phyloP scores from a whole-genome alignment of 2,888 invertebrate species.

The Amblyteles armatorius region DNA sequence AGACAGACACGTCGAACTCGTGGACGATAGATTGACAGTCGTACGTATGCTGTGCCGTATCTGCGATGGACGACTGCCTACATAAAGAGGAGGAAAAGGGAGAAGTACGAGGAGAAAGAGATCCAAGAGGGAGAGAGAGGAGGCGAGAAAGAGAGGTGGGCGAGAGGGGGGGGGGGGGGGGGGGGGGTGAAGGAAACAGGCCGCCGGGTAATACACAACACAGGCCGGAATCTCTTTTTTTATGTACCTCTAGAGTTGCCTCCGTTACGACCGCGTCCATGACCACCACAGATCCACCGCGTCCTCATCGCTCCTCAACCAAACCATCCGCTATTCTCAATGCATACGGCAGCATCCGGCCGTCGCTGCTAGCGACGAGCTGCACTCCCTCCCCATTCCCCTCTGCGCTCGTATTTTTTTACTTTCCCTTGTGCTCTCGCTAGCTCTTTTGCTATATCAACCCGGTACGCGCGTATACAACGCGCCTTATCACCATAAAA shows the following conservation, averaged over 20 bases:
- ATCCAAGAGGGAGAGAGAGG: neutral
- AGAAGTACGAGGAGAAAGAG: constrained; percentile 15
- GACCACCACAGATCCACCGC: constrained; percentile 65
- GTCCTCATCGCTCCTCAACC: constrained; percentile 58
- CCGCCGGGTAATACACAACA: constrained; percentile 55
- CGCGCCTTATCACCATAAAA: constrained; percentile 84
- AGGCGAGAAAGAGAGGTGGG: neutral
- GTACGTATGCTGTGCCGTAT: constrained; percentile 44
- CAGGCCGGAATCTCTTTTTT: constrained; percentile 62
- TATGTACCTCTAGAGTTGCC: constrained; percentile 68
- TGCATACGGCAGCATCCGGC: constrained; percentile 74
- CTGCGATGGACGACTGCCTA: constrained; percentile 54
- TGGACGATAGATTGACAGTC: constrained; percentile 18
- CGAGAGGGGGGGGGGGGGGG: neutral
- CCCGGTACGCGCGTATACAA: constrained; percentile 73
- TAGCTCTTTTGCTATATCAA: constrained; percentile 72
- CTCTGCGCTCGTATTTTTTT: constrained; percentile 13
- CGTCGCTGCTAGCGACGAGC: constrained; percentile 65
- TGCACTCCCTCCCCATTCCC: neutral
- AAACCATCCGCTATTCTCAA: constrained; percentile 73
- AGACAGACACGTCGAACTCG: constrained; percentile 30
- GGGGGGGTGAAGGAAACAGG: constrained; percentile 38
- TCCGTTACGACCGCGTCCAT: constrained; percentile 79
- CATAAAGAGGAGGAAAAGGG: constrained; percentile 43
- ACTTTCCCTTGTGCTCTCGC: constrained; percentile 43